Conservation (phyloP, 2,113 vertebrate species). For the Pelobates fuscus region DNA sequence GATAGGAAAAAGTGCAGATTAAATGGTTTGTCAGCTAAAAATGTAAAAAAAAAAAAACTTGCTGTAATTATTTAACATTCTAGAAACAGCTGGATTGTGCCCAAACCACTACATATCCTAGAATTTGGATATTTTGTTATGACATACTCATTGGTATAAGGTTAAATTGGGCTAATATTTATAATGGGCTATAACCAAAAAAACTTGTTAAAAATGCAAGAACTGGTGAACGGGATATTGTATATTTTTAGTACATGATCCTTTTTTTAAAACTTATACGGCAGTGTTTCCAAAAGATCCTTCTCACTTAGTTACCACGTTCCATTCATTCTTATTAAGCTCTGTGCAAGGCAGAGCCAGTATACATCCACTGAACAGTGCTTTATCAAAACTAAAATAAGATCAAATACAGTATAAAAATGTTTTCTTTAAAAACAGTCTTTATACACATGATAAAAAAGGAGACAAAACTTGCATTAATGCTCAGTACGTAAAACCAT, state of each 20-base stretch:
- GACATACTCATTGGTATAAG: too few relatives aligned
- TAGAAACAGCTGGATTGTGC: too few relatives aligned
- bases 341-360: background rate
- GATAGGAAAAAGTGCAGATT: too few relatives aligned
- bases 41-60: too few relatives aligned
- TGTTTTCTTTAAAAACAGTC: constrained; percentile 16
- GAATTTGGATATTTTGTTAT: too few relatives aligned
- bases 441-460: constrained; percentile 33
- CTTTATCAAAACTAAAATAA: constrained; percentile 29
- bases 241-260: background rate
- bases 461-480: background rate
- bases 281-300: background rate
- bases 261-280: background rate
- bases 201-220: too few relatives aligned
- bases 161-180: too few relatives aligned
- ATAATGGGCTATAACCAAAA: too few relatives aligned
- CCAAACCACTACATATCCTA: too few relatives aligned
- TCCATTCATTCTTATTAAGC: background rate
- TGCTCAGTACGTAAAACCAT: background rate
- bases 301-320: background rate
- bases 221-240: background rate
- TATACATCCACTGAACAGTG: background rate
- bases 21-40: too few relatives aligned
- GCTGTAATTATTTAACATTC: too few relatives aligned
- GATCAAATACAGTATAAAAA: constrained; percentile 33